phyloP scores from a whole-genome alignment of 2,113 vertebrate genomes.

The Salvelinus alpinus region DNA sequence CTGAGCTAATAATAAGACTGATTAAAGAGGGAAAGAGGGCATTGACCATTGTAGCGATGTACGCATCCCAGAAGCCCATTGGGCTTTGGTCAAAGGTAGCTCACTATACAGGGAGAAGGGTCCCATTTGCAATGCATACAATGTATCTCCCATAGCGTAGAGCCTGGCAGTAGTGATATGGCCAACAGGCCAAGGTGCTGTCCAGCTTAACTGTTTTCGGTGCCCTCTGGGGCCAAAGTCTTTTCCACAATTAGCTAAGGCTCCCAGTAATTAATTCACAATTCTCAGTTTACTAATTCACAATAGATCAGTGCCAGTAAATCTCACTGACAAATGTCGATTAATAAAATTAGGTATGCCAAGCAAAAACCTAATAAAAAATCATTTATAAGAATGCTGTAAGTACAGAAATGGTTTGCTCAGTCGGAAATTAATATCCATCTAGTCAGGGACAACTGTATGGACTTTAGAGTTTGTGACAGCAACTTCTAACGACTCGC shows the following conservation, averaged over 20 bases:
- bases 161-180: conserved; percentile 10
- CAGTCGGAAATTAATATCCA: too few species aligned
- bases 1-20: conserved; percentile 1
- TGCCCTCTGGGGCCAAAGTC: conserved; percentile 17
- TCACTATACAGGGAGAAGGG: too few species aligned
- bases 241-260: background rate
- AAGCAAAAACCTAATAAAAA: too few species aligned
- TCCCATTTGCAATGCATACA: too few species aligned
- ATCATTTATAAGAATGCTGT: too few species aligned
- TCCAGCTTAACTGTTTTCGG: conserved; percentile 22
- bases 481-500: too few species aligned
- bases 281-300: background rate
- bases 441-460: too few species aligned
- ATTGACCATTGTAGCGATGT: background rate
- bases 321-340: background rate
- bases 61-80: background rate
- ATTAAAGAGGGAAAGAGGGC: background rate
- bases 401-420: too few species aligned
- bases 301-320: background rate
- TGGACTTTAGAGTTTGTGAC: too few species aligned
- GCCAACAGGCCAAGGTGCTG: conserved; percentile 34
- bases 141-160: too few species aligned
- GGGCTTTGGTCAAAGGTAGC: background rate
- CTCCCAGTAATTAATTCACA: conserved; percentile 42
- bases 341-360: too few species aligned